Evolutionary conservation across 2,113 vertebrate genomes (phyloP).

Genomic region (Limanda limanda): DNA sequence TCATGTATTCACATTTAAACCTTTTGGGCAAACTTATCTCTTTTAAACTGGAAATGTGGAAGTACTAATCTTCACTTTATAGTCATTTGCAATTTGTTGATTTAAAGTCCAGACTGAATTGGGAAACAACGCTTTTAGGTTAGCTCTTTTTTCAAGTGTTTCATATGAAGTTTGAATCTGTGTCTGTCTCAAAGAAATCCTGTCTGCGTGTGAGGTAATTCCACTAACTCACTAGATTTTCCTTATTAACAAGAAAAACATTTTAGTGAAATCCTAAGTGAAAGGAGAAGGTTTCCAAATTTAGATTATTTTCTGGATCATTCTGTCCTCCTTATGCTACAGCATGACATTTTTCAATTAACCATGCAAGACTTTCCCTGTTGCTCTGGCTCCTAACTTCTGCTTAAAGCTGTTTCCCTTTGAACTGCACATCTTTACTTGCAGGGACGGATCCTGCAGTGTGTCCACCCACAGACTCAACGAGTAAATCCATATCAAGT

Average conservation of each 20-base stretch:
- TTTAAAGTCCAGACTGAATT: too few species aligned
- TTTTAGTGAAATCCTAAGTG: too few species aligned
- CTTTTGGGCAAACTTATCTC: too few species aligned
- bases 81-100: too few species aligned
- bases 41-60: too few species aligned
- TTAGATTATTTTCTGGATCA: background rate
- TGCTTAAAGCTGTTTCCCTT: background rate
- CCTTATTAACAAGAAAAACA: background rate
- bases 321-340: background rate
- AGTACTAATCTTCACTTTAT: too few species aligned
- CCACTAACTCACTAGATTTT: background rate
- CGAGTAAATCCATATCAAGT: background rate
- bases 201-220: background rate
- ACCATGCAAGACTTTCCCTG: background rate
- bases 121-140: too few species aligned
- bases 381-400: background rate
- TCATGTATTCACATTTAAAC: too few species aligned
- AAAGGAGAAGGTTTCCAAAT: background rate
- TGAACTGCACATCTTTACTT: conserved; percentile 16
- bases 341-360: background rate
- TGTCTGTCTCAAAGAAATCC: too few species aligned
- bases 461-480: conserved; percentile 14
- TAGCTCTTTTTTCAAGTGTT: too few species aligned
- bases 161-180: too few species aligned
- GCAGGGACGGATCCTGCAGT: background rate